phyloP scores from a whole-genome alignment of 1,140 invertebrate genomes.

The Contarinia nasturtii region DNA sequence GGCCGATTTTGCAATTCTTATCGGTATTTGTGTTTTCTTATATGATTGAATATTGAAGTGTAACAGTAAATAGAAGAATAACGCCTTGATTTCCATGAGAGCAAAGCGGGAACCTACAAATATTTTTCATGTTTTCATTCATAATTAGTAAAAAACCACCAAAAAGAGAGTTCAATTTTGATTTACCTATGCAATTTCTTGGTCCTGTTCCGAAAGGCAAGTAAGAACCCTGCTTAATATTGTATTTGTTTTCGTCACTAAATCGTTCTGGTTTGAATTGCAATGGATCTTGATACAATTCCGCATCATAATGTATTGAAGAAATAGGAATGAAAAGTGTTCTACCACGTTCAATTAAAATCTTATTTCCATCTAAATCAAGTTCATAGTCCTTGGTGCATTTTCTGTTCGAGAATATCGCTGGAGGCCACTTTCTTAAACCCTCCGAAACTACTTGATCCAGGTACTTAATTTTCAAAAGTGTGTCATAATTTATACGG shows the following conservation, averaged over 20 bases:
- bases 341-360: conserved; percentile 6
- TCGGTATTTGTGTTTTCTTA: conserved; percentile 19
- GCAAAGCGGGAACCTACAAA: conserved; percentile 27
- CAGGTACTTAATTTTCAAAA: conserved; percentile 28
- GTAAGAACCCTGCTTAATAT: conserved; percentile 29
- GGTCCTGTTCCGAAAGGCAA: conserved; percentile 43
- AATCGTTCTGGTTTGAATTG: conserved; percentile 38
- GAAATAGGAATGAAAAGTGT: conserved; percentile 23
- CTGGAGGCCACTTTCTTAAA: conserved; percentile 32
- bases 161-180: too few species aligned
- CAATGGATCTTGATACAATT: conserved; percentile 30
- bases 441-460: conserved; percentile 31
- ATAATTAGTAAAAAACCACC: too few species aligned
- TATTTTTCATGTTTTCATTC: neutral
- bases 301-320: conserved; percentile 37
- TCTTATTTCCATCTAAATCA: conserved; percentile 7
- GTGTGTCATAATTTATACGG: conserved; percentile 22
- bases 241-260: conserved; percentile 29
- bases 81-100: conserved; percentile 23
- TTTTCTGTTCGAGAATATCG: conserved; percentile 23
- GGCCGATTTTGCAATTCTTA: conserved; percentile 11
- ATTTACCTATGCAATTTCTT: conserved; percentile 36
- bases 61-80: conserved; percentile 14
- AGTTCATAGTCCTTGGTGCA: conserved; percentile 23
- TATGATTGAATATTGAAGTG: conserved; percentile 11